Evolutionary conservation across 2,113 vertebrate genomes (phyloP), one percentile per base, ranked within the genome.

Genomic region (Catharus minimus): DNA sequence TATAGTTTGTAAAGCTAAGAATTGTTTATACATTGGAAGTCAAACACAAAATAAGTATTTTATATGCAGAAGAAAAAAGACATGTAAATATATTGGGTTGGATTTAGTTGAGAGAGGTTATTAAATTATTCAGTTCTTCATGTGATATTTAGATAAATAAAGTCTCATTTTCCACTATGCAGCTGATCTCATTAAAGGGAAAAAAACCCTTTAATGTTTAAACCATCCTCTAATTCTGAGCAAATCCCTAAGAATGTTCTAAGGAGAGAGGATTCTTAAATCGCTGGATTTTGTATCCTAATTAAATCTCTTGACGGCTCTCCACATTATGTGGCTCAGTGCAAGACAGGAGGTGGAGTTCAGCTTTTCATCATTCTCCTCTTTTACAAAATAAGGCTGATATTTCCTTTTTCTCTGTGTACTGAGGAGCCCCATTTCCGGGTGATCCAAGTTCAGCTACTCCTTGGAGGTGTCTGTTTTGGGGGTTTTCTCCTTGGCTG

Each of bases 141-240:
- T 95, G 76, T 95, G 90, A 93, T 97, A 94, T 92, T 96, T 95
- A 95, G 82, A 95, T 95, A 96, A 96, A 96, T 90, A 94, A 91
- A 94, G 88, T 96, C 92, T 95, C 60, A 79, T 94, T 93, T 93
- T 95, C 88, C 76, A 91, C 53, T 95, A 11, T 91, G 87, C 28
- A 85, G 91, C 79, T 88, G 89, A 93, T 96, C 93, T 94, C 89
- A 93, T 93, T 96, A 95, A 92, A 80, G 53, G 55, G 22, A 14
- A 53, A 53, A 53, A 89, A 87, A 5, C 1, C 9, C 81, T 91
- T 86, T 94, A 92, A 93, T 95, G 88, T 94, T 91, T 92, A 96
- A 95, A 93, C 81, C 83, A 68, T 87, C 66, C 57, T 75, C 71
- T 94, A 92, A 93, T 95, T 95, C 94, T 86, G 86, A 92, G 83